Conservation (phyloP, 2,888 invertebrate genomes). For the Netelia fuscicornis region DNA sequence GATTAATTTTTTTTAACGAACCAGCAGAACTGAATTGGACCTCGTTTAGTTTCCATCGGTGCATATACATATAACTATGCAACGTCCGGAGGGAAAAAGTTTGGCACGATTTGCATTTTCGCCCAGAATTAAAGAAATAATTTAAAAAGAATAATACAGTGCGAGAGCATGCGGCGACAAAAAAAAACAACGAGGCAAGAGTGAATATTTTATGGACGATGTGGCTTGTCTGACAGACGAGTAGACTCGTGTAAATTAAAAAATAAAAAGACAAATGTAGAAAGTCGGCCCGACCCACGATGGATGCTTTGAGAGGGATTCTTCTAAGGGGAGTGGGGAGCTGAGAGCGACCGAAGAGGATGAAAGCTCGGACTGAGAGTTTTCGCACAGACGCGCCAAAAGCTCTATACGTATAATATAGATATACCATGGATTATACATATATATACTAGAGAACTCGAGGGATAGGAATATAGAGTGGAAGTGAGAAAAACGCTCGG, state of each 20-base stretch:
- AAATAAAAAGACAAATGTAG: not conserved
- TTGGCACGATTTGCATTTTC: conserved; percentile 66
- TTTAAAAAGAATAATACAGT: conserved; percentile 1
- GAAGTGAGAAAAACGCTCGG: conserved; percentile 46
- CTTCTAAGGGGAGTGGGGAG: not conserved
- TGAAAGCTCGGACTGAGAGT: not conserved
- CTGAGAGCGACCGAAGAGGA: not conserved
- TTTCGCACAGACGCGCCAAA: not conserved
- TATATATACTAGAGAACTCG: not conserved
- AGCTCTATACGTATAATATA: not conserved
- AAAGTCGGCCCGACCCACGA: not conserved
- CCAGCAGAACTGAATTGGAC: conserved; percentile 35
- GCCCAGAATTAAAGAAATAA: conserved; percentile 64
- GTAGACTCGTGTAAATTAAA: not conserved
- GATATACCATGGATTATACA: not conserved
- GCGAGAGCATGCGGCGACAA: not conserved
- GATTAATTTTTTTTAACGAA: conserved; percentile 71
- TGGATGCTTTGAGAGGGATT: not conserved
- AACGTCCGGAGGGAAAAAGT: conserved; percentile 37
- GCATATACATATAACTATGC: conserved; percentile 13
- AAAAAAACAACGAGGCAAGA: not conserved
- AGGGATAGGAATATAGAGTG: conserved; percentile 15
- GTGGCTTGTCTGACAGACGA: conserved; percentile 16
- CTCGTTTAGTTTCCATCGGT: conserved; percentile 19
- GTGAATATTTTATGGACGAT: not conserved